Percentiles rank a stretch among this genome's conserved stretches.
phyloP scores from a whole-genome alignment of 2,797 vertebrate genomes.

The Molossus molossus region DNA sequence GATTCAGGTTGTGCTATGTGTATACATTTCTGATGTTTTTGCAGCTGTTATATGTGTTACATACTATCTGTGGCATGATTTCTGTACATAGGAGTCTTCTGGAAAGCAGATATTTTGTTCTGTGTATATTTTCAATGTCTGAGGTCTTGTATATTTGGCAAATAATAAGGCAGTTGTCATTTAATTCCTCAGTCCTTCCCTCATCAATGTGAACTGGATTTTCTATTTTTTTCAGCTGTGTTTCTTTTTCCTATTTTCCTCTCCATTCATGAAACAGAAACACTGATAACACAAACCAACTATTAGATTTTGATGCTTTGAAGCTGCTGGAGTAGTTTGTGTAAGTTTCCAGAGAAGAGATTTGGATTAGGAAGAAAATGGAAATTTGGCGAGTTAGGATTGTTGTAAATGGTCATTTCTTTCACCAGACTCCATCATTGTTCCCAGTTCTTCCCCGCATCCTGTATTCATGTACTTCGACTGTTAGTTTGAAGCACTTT shows the following conservation, averaged over 20 bases:
- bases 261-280: not conserved
- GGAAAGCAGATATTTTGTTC: not conserved
- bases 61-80: not conserved
- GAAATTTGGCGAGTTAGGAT: not conserved
- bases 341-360: not conserved
- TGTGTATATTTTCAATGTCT: not conserved
- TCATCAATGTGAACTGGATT: not conserved
- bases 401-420: not conserved
- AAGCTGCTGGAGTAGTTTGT: not conserved
- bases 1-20: not conserved
- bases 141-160: slow-evolving; percentile 15
- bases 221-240: slow-evolving; percentile 18
- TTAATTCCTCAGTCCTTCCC: not conserved
- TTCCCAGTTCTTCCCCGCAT: not conserved
- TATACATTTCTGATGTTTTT: not conserved
- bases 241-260: not conserved
- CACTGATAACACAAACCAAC: not conserved
- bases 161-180: not conserved
- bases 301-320: not conserved
- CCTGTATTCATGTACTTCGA: not conserved
- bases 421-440: not conserved
- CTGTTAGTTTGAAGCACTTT: not conserved
- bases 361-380: not conserved
- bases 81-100: not conserved
- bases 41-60: not conserved